Evolutionary conservation across 2,797 vertebrate genomes (phyloP).

Genomic region (Prunella strophiata): DNA sequence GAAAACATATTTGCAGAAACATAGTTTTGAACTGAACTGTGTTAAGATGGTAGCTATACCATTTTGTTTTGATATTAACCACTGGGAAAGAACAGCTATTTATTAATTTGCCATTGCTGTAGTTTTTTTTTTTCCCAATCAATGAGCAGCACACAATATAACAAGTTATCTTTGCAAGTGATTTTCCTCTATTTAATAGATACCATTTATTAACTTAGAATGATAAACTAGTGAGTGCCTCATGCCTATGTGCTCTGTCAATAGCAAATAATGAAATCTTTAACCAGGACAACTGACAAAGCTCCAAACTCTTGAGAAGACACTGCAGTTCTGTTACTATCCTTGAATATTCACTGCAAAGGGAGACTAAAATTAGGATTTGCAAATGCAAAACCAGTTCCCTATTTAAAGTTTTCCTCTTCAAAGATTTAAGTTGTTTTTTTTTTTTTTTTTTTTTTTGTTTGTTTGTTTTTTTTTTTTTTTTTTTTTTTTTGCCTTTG

Average conservation of each 20-base stretch:
- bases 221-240: slow-evolving; percentile 63
- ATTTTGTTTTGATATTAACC: background rate
- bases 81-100: slow-evolving; percentile 20
- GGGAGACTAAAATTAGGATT: slow-evolving; percentile 8
- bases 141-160: slow-evolving; percentile 33
- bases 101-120: background rate
- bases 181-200: slow-evolving; percentile 42
- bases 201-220: slow-evolving; percentile 51
- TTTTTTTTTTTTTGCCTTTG: background rate
- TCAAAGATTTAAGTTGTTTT: background rate
- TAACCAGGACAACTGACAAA: slow-evolving; percentile 56
- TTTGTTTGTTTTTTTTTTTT: background rate
- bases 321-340: slow-evolving; percentile 36
- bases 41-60: background rate
- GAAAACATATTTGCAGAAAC: background rate
- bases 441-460: background rate
- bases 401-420: background rate
- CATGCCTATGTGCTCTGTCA: slow-evolving; percentile 35
- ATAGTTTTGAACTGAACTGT: slow-evolving; percentile 14
- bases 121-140: background rate
- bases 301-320: slow-evolving; percentile 41
- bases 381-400: background rate
- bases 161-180: slow-evolving; percentile 52
- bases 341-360: slow-evolving; percentile 16
- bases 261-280: slow-evolving; percentile 63